A percentile compares a stretch with the other conserved stretches of the same genome.
Conservation (phyloP, 2,888 invertebrate genomes). For the Psococerastis gibbosa region DNA sequence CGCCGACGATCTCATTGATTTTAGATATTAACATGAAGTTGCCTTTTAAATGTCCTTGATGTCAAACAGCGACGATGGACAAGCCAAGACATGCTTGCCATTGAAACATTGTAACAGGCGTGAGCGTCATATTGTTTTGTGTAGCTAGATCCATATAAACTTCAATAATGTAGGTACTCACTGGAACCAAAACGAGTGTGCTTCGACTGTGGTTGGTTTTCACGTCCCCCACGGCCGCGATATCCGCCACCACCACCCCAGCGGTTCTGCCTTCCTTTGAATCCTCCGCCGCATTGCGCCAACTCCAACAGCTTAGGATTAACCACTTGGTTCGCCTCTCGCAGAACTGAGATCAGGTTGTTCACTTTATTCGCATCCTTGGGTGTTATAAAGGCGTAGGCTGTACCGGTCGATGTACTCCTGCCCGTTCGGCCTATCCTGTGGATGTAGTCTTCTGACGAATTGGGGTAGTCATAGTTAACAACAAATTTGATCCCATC, state of each 20-base stretch:
- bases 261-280: not conserved
- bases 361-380: not conserved
- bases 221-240: not conserved
- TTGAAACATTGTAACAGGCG: no score
- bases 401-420: not conserved
- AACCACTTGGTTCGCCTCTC: not conserved
- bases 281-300: not conserved
- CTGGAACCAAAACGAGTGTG: not conserved
- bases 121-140: no score
- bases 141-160: no score
- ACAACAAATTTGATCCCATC: not conserved
- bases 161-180: no score
- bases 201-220: not conserved
- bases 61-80: no score
- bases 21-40: no score
- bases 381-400: not conserved
- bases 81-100: no score
- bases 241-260: not conserved
- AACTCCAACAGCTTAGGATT: not conserved
- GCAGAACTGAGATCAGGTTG: not conserved
- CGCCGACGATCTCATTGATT: no score
- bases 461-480: not conserved
- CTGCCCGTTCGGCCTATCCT: not conserved
- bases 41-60: no score
- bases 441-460: not conserved